Conservation (phyloP, 2,113 vertebrate genomes). For the Sebastes schlegelii region DNA sequence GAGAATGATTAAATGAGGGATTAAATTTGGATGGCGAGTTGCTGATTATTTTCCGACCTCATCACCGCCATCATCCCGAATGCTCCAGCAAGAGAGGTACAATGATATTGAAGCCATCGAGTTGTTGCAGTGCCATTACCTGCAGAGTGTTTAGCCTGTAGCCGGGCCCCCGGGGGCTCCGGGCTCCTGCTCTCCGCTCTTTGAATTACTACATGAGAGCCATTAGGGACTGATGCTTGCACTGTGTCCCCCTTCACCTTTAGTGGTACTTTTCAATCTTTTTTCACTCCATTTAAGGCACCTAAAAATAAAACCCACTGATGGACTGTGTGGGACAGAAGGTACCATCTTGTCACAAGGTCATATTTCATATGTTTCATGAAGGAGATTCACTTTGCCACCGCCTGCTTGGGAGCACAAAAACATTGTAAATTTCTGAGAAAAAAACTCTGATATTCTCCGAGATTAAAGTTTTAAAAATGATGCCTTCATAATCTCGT, state of each 20-base stretch:
- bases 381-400: background rate
- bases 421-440: no score
- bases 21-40: background rate
- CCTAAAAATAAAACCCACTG: slow-evolving; percentile 60
- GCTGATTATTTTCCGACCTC: slow-evolving; percentile 10
- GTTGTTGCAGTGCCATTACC: slow-evolving; percentile 63
- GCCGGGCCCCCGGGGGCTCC: background rate
- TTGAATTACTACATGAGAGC: slow-evolving; percentile 68
- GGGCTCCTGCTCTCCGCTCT: slow-evolving; percentile 36
- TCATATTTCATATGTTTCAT: slow-evolving; percentile 8
- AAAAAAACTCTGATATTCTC: no score
- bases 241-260: slow-evolving; percentile 44
- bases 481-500: no score
- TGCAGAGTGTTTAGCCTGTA: slow-evolving; percentile 62
- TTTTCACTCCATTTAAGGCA: slow-evolving; percentile 45
- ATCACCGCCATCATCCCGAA: slow-evolving; percentile 35
- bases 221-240: slow-evolving; percentile 65
- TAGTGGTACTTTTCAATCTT: slow-evolving; percentile 36
- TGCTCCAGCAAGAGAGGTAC: slow-evolving; percentile 24
- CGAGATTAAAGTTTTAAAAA: no score
- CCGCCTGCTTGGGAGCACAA: no score
- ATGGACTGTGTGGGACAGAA: slow-evolving; percentile 25
- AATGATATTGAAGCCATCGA: slow-evolving; percentile 25
- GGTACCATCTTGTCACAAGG: background rate
- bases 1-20: background rate